These are phyloP conservation scores for Aphis craccivora DNA, from an alignment of 1,140 invertebrate species.

Conservation along the genomic window DNA sequence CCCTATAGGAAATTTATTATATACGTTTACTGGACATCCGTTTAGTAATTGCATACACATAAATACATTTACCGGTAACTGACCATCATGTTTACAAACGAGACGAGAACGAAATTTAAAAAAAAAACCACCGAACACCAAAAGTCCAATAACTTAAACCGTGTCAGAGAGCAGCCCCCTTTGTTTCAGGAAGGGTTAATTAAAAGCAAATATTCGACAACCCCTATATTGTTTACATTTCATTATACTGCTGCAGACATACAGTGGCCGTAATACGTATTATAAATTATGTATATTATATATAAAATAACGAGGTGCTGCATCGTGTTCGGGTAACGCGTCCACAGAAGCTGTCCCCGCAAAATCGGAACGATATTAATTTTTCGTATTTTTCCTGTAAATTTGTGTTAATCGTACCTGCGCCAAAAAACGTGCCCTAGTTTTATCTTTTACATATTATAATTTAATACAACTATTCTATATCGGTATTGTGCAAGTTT, in stretches of 20 bases:
- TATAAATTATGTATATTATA: conserved; percentile 8
- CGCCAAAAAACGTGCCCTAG: too few relatives aligned
- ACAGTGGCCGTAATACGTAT: not conserved
- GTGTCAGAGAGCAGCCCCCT: not conserved
- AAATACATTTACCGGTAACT: not conserved
- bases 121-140: not conserved
- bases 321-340: not conserved
- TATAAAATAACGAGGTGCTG: not conserved
- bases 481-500: too few relatives aligned
- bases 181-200: conserved; percentile 10
- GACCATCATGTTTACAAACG: not conserved
- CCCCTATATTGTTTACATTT: conserved; percentile 25
- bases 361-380: not conserved
- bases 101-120: too few relatives aligned
- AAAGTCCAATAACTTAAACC: conserved; percentile 11
- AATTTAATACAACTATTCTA: too few relatives aligned
- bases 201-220: conserved; percentile 39
- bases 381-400: not conserved
- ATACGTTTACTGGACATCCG: not conserved
- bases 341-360: not conserved
- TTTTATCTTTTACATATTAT: too few relatives aligned
- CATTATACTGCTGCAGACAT: not conserved
- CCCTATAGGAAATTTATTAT: not conserved
- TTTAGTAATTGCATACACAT: not conserved
- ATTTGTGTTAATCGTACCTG: not conserved